Evolutionary conservation across 1,140 invertebrate genomes (phyloP), one percentile per base, ranked within the genome.

Genomic region (Saxidomus purpurata): DNA sequence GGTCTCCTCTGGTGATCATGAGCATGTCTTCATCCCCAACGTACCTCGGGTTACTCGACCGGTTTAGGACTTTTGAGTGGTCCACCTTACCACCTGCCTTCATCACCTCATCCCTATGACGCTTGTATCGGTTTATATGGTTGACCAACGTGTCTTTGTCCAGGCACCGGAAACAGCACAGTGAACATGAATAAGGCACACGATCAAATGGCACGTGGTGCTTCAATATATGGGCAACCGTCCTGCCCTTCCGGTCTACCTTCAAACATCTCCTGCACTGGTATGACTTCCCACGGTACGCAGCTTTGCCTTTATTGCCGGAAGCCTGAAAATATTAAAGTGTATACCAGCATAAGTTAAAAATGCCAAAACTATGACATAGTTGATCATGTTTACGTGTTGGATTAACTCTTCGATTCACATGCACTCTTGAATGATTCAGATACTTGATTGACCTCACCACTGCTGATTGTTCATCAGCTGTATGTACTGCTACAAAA

Each of bases 221-320:
- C 19, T 59, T 59, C 3, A 59, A 19, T 59, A 59, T 59, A 59
- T 59, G 52, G 3, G 52, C 52, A 22, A 59, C 19, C 52, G n/a
- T 17, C n/a, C 52, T 59, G n/a, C 52, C 15, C 52, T 59, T 59
- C 19, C 52, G 52, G 17, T 59, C n/a, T 4, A 59, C 52, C 67
- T 71, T 71, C n/a, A 22, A 28, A 49, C 71, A 76, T 22, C 38
- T 40, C n/a, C 38, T 49, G 38, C 71, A 76, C 38, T 76, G 71
- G 38, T 49, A 76, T 9, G 43, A 13, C 43, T 36, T 76, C 2
- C 71, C 71, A 25, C 67, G n/a, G 59, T 63, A 25, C 4, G 19
- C 22, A 31, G 59, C 59, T 19, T 63, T 63, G 4, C 59, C 31
- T 31, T 63, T 43, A 43, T 59, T 59, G 4, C 52, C 52, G 19